Evolutionary conservation across 2,797 vertebrate species (phyloP).

Genomic region (Sarcophilus harrisii): DNA sequence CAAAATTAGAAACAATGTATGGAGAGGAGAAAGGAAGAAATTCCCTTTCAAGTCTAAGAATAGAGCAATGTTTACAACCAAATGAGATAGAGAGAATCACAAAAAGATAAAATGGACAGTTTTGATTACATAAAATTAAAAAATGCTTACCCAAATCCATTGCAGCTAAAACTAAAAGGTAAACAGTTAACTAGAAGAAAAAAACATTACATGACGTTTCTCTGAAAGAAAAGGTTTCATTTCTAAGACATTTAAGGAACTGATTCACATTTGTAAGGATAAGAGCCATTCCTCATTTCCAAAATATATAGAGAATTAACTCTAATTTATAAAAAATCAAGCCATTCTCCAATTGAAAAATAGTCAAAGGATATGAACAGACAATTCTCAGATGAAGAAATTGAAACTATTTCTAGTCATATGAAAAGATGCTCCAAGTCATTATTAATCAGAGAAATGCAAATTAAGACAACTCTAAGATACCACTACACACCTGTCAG

Average conservation of each 20-base stretch:
- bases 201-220: not conserved
- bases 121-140: not conserved
- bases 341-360: too few relatives aligned
- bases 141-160: not conserved
- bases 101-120: not conserved
- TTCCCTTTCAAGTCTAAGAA: not conserved
- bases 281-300: not conserved
- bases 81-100: not conserved
- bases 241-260: not conserved
- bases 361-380: too few relatives aligned
- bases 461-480: too few relatives aligned
- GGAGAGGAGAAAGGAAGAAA: not conserved
- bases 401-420: too few relatives aligned
- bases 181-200: not conserved
- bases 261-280: not conserved
- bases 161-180: not conserved
- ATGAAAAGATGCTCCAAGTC: too few relatives aligned
- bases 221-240: not conserved
- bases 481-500: too few relatives aligned
- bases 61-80: not conserved
- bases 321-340: too few relatives aligned
- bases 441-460: too few relatives aligned
- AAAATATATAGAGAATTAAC: too few relatives aligned
- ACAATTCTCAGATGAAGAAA: too few relatives aligned
- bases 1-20: not conserved